Evolutionary conservation across 2,888 invertebrate species (phyloP), one percentile per base, ranked within the genome.

Genomic region (Noctua comes): DNA sequence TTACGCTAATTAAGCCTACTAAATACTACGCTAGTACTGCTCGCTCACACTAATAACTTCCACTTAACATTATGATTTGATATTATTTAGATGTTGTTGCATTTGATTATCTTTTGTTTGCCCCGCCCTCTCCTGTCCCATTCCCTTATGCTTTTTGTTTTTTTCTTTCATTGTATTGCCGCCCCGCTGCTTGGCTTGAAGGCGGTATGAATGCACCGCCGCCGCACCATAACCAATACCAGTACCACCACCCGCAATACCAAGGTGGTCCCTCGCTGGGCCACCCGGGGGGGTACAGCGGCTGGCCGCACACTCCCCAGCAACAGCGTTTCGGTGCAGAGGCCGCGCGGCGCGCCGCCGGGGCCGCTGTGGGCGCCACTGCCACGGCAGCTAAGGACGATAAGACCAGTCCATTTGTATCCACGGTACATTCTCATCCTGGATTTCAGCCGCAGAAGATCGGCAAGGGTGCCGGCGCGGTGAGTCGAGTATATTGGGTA

Each of bases 361-460:
- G 86, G 24, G 88, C 92, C 77, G 92, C 92, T 77, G 86, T 89
- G 65, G 90, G 85, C 31, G 89, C 91, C 84, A 86, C 91, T 68
- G 85, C 91, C 77, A 92, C 93, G 79, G 87, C 93, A 27, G 93
- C 89, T 80, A 97, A 97, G 90, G 97, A 97, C 89, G 97, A 98
- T 90, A 97, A 97, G 93, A 98, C 98, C 87, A 99, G 98, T 94
- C 99, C 99, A 36, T 99, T 99, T 95, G 97, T 98, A 70, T 98
- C 98, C 83, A 98, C 98, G 73, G 98, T 98, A 86, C 99, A 99
- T 97, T 99, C 99, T 66, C 99, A 99, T 96, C 98, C 99, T 62
- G 98, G 98, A 79, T 99, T 99, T 95, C 98, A 98, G 87, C 99
- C 99, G 21, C 99, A 99, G 94, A 99, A 99, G 97, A 98, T 98